A percentile compares a stretch with the other conserved stretches of the same genome.
These are phyloP conservation scores for Cynodonichthys magdalenae DNA, from an alignment of 2,797 vertebrate genomes.

Conservation along the genomic window DNA sequence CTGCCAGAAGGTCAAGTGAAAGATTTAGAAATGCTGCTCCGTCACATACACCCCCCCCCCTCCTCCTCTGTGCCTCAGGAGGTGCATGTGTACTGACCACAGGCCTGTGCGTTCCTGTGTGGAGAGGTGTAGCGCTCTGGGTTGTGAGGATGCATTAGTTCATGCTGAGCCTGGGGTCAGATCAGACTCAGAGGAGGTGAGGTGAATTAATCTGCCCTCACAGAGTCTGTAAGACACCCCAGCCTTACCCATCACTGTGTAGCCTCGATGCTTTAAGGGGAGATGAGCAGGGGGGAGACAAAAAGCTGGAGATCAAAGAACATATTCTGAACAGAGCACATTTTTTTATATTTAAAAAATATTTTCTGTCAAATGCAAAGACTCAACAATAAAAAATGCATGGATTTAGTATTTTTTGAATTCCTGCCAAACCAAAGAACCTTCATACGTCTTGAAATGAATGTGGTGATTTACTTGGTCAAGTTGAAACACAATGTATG, in stretches of 20 bases:
- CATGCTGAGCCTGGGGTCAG: conserved; percentile 50
- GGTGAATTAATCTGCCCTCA: conserved; percentile 62
- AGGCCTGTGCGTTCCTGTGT: conserved; percentile 30
- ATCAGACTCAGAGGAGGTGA: conserved; percentile 54
- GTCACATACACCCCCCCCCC: neutral
- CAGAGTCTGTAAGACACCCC: conserved; percentile 49
- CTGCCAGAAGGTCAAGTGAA: conserved; percentile 39
- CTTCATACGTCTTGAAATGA: no score
- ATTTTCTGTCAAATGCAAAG: no score
- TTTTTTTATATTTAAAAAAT: no score
- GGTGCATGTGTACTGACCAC: conserved; percentile 36
- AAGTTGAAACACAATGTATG: no score
- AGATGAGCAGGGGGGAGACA: conserved; percentile 11
- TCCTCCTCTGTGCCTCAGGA: conserved; percentile 10
- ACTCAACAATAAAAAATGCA: no score
- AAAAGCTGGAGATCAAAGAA: conserved; percentile 17
- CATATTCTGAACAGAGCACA: conserved; percentile 3
- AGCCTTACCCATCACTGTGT: neutral
- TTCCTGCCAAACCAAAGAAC: no score
- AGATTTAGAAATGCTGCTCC: conserved; percentile 9
- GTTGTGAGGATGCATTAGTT: conserved; percentile 41
- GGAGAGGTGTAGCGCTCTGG: conserved; percentile 18
- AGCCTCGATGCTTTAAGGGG: conserved; percentile 25
- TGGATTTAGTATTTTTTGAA: no score
- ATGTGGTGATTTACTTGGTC: no score